Evolutionary conservation across 2,797 vertebrate genomes (phyloP).

Genomic region (Telmatherina bonti): DNA sequence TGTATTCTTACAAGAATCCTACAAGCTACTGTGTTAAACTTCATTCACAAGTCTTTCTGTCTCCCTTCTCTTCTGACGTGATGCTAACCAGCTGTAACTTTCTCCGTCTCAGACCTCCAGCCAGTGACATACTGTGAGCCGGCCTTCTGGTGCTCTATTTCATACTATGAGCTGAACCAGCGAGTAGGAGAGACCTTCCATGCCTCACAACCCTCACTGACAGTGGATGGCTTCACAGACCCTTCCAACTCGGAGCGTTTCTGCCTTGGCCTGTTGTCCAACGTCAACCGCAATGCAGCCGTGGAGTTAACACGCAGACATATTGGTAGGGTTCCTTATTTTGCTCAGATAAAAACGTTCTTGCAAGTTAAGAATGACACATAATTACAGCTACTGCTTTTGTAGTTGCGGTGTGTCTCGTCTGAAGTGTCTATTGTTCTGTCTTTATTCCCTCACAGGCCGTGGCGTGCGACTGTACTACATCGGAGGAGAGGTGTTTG

Average conservation of each 20-base stretch:
- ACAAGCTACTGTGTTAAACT: not conserved
- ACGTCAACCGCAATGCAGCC: conserved; percentile 95
- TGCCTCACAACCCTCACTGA: conserved; percentile 97
- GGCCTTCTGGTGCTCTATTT: conserved; percentile 99
- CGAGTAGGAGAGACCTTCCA: conserved; percentile 99
- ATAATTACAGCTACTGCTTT: not conserved
- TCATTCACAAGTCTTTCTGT: not conserved
- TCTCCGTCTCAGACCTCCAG: conserved; percentile 89
- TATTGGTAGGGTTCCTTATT: conserved; percentile 84
- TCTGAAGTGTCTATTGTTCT: conserved; percentile 24
- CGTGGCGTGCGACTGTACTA: conserved; percentile 97
- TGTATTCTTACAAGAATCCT: not conserved
- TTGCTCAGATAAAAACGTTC: not conserved
- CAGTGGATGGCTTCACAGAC: conserved; percentile 98
- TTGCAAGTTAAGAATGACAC: not conserved
- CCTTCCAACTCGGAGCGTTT: conserved; percentile 99
- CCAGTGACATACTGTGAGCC: conserved; percentile 99
- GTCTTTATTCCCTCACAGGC: conserved; percentile 77
- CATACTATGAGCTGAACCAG: conserved; percentile 99
- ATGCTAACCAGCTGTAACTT: not conserved
- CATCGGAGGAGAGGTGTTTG: conserved; percentile 98
- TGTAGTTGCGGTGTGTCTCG: not conserved
- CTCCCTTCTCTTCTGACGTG: not conserved
- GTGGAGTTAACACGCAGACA: conserved; percentile 96
- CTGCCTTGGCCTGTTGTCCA: conserved; percentile 96